Base-by-base conservation (phyloP, 1,140 invertebrate species). In the Pogonomyrmex barbatus region DNA sequence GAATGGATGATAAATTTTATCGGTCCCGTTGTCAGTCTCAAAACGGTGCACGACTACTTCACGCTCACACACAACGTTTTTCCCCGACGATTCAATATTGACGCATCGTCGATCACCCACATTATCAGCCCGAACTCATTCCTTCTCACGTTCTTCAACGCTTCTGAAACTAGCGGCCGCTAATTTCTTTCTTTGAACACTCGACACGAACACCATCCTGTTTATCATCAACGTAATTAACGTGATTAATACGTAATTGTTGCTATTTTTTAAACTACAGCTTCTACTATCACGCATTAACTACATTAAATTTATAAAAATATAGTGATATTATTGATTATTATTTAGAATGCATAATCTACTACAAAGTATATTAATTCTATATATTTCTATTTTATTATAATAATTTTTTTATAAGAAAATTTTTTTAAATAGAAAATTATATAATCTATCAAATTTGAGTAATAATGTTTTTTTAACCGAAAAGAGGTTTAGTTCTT, bases 1-100 rank as follows among this genome's bases (percentile, higher is more conserved):
- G 68, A 92, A 88, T 88, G 70, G 56, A 85, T 82, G 92, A 93
- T 92, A 93, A 93, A 91, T 89, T 91, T 93, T 93, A 93, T 93
- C 91, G 85, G 79, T 70, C 52, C 60, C 76, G 77, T 90, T 88
- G 90, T 91, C 92, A 92, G 89, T 89, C 85, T 88, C 67, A 91
- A 89, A 92, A 89, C 45, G 87, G 17, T 33, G 45, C 54, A 52
- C 63, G n/a, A 52, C 63, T 33, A 42, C 63, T 81, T 81, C 77
- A 70, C 77, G 24, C 63, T 81, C 50, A 14, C 47, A 68, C 50
- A 68, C 47, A 81, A 70, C 14, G 50, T 60, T 14, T 60, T 14
- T 30, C 39, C 47, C 36, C 42, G 45, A 56, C 1, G 77, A 58
- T 75, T 81, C 56, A 75, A 75, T 81, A 50, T 87, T 88, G 81